Evolutionary conservation across 2,888 invertebrate genomes (phyloP).

Genomic region (Dermolepida albohirtum): DNA sequence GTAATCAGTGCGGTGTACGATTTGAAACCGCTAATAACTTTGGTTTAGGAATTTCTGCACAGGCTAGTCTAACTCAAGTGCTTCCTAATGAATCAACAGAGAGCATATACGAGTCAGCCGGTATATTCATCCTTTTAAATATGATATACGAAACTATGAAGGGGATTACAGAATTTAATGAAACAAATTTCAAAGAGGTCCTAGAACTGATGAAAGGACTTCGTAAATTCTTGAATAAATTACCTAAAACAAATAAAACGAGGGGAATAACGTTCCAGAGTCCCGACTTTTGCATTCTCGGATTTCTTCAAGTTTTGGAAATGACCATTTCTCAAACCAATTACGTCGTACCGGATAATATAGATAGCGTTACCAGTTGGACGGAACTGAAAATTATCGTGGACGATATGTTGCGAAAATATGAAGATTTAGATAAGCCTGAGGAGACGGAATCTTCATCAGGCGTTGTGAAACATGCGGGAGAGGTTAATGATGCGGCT

Average conservation of each 20-base stretch:
- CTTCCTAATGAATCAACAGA: not conserved
- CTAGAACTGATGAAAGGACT: slow-evolving; percentile 26
- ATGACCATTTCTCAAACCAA: not conserved
- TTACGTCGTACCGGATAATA: slow-evolving; percentile 6
- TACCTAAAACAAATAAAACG: not conserved
- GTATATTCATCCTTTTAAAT: slow-evolving; percentile 34
- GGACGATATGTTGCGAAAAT: no score
- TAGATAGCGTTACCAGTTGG: slow-evolving; percentile 11
- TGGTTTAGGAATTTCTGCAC: slow-evolving; percentile 50
- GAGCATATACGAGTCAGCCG: not conserved
- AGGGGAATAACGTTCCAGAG: not conserved
- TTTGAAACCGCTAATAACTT: slow-evolving; percentile 82
- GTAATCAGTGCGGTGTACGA: slow-evolving; percentile 89
- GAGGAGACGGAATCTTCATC: not conserved
- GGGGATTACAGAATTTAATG: not conserved
- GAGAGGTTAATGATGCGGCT: no score
- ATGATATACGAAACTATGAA: slow-evolving; percentile 23
- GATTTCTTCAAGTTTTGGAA: slow-evolving; percentile 34
- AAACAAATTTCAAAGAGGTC: slow-evolving; percentile 15
- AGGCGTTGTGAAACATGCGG: no score
- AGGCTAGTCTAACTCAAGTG: not conserved
- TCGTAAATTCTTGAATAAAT: not conserved
- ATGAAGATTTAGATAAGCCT: slow-evolving; percentile 8
- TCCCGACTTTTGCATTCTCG: slow-evolving; percentile 26
- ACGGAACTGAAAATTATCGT: slow-evolving; percentile 25